These are phyloP conservation scores for Chelonoidis abingdonii DNA, from an alignment of 2,113 vertebrate genomes.

Conservation along the genomic window DNA sequence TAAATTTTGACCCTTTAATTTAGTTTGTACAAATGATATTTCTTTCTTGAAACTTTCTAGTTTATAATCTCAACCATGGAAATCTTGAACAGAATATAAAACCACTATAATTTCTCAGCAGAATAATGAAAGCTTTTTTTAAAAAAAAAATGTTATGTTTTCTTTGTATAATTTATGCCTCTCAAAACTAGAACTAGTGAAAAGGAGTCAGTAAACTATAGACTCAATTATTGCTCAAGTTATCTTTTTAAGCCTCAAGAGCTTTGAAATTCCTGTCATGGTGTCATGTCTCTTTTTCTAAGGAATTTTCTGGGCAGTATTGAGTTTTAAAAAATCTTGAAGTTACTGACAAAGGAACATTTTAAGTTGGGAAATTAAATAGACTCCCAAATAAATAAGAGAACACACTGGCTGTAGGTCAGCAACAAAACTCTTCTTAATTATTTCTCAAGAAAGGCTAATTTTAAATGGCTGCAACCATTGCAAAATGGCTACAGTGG, in stretches of 20 bases:
- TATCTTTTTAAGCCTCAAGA: neutral
- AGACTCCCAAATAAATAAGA: neutral
- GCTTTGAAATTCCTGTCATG: neutral
- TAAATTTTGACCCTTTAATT: neutral
- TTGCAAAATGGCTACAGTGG: neutral
- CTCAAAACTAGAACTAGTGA: neutral
- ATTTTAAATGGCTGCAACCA: neutral
- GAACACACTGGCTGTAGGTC: rapidly evolving
- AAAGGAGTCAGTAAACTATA: neutral
- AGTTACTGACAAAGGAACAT: rapidly evolving
- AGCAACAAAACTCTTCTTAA: neutral
- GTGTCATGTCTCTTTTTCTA: neutral
- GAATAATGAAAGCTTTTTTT: neutral
- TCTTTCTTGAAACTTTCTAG: neutral
- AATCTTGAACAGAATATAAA: neutral
- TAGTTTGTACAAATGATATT: rapidly evolving
- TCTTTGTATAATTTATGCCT: neutral
- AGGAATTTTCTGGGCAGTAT: neutral
- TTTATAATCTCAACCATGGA: neutral
- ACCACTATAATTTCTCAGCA: neutral
- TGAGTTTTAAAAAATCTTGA: neutral
- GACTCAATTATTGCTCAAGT: neutral
- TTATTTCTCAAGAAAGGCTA: neutral
- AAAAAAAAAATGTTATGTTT: neutral
- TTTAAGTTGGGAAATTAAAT: neutral